Evolutionary conservation across 2,797 vertebrate genomes (phyloP).

Genomic region (Carcharodon carcharias): DNA sequence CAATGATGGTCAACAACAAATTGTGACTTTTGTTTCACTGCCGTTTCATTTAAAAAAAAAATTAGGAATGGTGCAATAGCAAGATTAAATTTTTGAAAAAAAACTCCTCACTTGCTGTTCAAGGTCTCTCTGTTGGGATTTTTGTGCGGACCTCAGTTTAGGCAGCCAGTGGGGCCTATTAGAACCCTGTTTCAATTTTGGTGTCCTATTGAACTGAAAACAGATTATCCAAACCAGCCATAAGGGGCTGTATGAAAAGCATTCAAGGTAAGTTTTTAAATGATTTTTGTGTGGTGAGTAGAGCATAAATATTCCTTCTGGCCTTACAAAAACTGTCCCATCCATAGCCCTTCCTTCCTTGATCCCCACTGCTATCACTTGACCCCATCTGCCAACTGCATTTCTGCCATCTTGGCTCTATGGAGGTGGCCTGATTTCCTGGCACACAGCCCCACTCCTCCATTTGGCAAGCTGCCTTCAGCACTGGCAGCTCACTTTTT

Average conservation of each 20-base stretch:
- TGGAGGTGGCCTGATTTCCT: background rate
- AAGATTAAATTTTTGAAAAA: background rate
- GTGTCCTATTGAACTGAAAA: background rate
- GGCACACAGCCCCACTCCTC: too few species aligned
- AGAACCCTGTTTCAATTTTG: background rate
- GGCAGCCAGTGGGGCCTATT: too few species aligned
- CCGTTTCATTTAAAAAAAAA: background rate
- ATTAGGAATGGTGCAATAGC: background rate
- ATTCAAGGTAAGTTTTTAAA: background rate
- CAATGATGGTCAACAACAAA: background rate
- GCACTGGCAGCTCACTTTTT: background rate
- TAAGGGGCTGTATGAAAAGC: background rate
- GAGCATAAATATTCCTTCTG: background rate
- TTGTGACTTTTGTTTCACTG: background rate
- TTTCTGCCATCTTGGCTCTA: too few species aligned
- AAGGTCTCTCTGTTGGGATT: background rate
- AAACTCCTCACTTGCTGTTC: background rate
- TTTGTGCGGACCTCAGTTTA: background rate
- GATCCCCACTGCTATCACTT: background rate
- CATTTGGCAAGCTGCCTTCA: background rate
- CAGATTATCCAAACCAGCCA: background rate
- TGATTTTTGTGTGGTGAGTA: background rate
- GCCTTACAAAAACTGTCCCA: background rate
- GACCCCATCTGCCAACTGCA: too few species aligned
- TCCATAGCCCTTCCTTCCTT: too few species aligned